A percentile compares a stretch with the other conserved stretches of the same genome.
Evolutionary conservation across 2,113 vertebrate species (phyloP).

Genomic region (Gasterosteus nipponicus): DNA sequence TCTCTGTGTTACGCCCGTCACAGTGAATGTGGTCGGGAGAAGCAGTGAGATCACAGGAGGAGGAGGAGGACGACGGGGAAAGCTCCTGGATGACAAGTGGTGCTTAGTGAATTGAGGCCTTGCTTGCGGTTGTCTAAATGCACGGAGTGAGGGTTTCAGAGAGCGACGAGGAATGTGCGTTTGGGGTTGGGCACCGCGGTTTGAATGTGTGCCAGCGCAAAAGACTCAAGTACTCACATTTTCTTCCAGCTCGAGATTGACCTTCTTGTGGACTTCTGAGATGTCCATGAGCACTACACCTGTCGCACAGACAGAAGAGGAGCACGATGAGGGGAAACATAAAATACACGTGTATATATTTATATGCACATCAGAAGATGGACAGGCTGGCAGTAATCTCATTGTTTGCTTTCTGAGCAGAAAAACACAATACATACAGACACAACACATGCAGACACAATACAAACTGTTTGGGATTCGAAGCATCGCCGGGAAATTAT

Average conservation of each 20-base stretch:
- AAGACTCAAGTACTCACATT: slow-evolving; percentile 84
- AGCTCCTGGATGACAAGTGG: slow-evolving; percentile 18
- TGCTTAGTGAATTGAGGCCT: slow-evolving; percentile 2
- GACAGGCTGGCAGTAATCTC: background rate
- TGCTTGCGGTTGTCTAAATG: background rate
- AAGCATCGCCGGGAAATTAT: background rate
- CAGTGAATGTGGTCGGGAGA: slow-evolving; percentile 4
- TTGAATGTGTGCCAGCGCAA: background rate
- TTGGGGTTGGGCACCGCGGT: slow-evolving; percentile 16
- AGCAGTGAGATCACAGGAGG: background rate
- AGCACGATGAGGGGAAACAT: background rate
- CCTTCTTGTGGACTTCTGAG: slow-evolving; percentile 91
- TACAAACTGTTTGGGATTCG: background rate
- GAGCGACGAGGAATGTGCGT: slow-evolving; percentile 1
- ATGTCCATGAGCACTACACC: slow-evolving; percentile 93
- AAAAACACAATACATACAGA: slow-evolving; percentile 4
- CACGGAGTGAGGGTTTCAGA: slow-evolving; percentile 24
- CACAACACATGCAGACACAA: background rate
- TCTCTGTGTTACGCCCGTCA: slow-evolving; percentile 7
- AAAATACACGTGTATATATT: background rate
- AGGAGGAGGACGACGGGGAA: slow-evolving; percentile 9
- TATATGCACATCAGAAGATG: slow-evolving; percentile 3
- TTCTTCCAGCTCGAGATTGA: slow-evolving; percentile 91
- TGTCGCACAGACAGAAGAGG: slow-evolving; percentile 66
- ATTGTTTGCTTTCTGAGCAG: background rate